phyloP scores from a whole-genome alignment of 1,140 invertebrate genomes.

The Coptotermes formosanus region DNA sequence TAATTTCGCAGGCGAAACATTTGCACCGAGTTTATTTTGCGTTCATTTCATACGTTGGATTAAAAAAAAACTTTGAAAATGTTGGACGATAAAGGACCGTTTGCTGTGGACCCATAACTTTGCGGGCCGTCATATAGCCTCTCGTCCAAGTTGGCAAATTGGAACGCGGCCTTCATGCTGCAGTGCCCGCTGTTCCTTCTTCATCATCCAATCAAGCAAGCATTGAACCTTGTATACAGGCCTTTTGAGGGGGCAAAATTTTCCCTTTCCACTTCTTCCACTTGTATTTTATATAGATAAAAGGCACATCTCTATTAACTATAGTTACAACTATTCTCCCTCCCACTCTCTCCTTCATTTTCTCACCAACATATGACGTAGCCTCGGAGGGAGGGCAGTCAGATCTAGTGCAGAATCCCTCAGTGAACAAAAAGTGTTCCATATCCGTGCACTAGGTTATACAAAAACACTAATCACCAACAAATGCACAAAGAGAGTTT shows the following conservation, averaged over 20 bases:
- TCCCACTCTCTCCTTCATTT: background rate
- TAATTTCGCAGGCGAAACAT: too few species aligned
- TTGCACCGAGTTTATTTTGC: too few species aligned
- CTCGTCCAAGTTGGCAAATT: background rate
- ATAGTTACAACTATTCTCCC: background rate
- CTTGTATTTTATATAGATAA: background rate
- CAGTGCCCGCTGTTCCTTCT: background rate
- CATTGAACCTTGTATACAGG: background rate
- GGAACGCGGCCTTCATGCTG: background rate
- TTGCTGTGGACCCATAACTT: too few species aligned
- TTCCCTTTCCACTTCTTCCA: background rate
- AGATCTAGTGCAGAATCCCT: background rate
- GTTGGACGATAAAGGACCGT: too few species aligned
- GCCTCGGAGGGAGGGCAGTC: background rate
- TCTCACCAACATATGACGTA: background rate
- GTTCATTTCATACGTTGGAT: too few species aligned
- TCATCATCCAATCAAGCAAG: constrained; percentile 12
- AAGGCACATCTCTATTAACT: constrained; percentile 12
- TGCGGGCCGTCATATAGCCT: too few species aligned
- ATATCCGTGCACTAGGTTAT: too few species aligned
- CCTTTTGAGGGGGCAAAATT: background rate
- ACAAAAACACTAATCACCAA: too few species aligned
- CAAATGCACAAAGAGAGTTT: too few species aligned
- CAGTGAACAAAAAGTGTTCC: background rate
- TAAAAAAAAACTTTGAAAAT: too few species aligned